Evolutionary conservation across 1,140 invertebrate species (phyloP), one percentile per base, ranked within the genome.

Genomic region (Neodiprion virginianus): DNA sequence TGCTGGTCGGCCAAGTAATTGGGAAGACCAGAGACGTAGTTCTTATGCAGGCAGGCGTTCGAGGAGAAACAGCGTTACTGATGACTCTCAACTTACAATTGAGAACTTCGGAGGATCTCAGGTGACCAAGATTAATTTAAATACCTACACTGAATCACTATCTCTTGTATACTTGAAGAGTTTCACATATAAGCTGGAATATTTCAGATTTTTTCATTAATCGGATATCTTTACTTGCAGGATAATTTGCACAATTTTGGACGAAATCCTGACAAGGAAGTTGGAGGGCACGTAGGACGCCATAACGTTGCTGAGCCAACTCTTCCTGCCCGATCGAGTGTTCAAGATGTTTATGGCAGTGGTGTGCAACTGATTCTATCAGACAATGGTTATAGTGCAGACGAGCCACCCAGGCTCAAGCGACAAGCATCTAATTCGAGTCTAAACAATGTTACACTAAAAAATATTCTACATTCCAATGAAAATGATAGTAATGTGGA

Each of bases 101-200:
- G 96, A 97, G 89, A 97, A 97, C 87, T 96, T 97, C 88, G 96
- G 96, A 48, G 96, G 95, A 69, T 95, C 93, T 79, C 94, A 96
- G 90, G 95, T 88, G 79, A 50, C 21, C 65, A 21, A 7, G 49
- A n/a, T 72, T 53, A 67, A 69, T 68, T 65, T 49, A 69, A 69
- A 21, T 11, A 10, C 10, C 23, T 10, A 74, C 5, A 67, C 67
- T 47, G 74, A 47, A 72, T 12, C n/a, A 10, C 61, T 72, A 47
- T 8, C n/a, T 67, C 28, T 65, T 21, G 61, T 65, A 61, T n/a
- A 48, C 14, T 48, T 12, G 61, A 65, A 74, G 14, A 70, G 8
- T 40, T 48, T 10, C 10, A 2, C 11, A 47, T 70, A 23, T 70
- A 7, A 8, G n/a, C 14, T 72, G 9, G 17, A 40, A 48, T 72